phyloP scores from a whole-genome alignment of 2,888 invertebrate genomes.

The Aricia artaxerxes region DNA sequence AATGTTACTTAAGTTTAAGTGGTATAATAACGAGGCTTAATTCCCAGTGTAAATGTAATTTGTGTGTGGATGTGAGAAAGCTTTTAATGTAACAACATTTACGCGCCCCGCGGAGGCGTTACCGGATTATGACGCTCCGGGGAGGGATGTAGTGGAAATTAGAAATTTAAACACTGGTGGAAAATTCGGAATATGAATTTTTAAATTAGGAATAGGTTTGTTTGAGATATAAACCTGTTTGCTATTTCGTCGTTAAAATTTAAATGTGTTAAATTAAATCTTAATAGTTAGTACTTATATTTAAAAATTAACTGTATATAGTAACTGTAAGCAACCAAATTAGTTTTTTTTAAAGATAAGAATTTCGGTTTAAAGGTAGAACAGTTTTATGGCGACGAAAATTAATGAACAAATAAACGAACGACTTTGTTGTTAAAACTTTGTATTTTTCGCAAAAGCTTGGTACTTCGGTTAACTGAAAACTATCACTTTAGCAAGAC shows the following conservation, averaged over 20 bases:
- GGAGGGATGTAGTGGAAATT: neutral
- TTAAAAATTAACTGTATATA: too few species aligned
- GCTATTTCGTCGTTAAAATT: too few species aligned
- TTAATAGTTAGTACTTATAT: neutral
- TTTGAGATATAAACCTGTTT: neutral
- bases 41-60: constrained; percentile 6
- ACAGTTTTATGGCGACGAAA: too few species aligned
- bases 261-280: neutral
- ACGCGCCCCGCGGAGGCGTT: neutral
- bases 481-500: neutral
- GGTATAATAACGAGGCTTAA: neutral
- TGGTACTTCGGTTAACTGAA: neutral
- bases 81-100: constrained; percentile 16
- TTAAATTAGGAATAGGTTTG: neutral
- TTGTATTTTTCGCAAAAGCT: neutral
- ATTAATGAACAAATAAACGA: neutral
- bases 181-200: neutral
- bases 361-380: neutral
- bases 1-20: neutral
- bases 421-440: too few species aligned
- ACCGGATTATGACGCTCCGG: neutral
- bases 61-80: neutral
- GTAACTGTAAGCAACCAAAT: too few species aligned
- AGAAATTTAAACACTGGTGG: neutral
- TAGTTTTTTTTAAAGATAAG: neutral